phyloP scores from a whole-genome alignment of 2,797 vertebrate species.

The Alosa sapidissima region DNA sequence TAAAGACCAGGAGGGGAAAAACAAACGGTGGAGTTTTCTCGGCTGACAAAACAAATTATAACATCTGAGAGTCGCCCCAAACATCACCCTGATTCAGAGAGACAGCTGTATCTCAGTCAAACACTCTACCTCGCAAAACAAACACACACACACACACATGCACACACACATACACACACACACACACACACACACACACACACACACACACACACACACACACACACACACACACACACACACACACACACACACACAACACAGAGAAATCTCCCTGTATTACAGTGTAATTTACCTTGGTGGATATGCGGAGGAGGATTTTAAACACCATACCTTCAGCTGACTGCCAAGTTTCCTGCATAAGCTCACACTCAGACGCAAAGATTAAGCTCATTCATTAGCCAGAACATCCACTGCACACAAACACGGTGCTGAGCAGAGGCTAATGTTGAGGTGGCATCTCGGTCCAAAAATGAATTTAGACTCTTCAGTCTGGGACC shows the following conservation, averaged over 20 bases:
- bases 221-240: too few species aligned
- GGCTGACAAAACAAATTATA: conserved; percentile 68
- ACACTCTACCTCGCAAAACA: conserved; percentile 15
- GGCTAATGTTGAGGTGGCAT: neutral
- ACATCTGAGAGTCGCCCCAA: conserved; percentile 54
- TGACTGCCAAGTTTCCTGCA: neutral
- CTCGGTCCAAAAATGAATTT: neutral
- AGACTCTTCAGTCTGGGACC: neutral
- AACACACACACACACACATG: conserved; percentile 37
- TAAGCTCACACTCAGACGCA: neutral
- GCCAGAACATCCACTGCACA: neutral
- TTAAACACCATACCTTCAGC: neutral
- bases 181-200: conserved; percentile 20
- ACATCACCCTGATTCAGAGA: conserved; percentile 49
- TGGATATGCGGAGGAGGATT: neutral
- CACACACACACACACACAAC: too few species aligned
- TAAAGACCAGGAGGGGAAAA: conserved; percentile 40
- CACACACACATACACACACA: conserved; percentile 11
- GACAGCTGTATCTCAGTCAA: conserved; percentile 42
- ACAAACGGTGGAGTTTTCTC: conserved; percentile 50
- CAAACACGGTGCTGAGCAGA: neutral
- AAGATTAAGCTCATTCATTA: neutral
- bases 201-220: neutral
- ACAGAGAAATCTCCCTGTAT: neutral
- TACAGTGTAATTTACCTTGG: neutral